Conservation (phyloP, 2,888 invertebrate species). For the Volucella inflata region DNA sequence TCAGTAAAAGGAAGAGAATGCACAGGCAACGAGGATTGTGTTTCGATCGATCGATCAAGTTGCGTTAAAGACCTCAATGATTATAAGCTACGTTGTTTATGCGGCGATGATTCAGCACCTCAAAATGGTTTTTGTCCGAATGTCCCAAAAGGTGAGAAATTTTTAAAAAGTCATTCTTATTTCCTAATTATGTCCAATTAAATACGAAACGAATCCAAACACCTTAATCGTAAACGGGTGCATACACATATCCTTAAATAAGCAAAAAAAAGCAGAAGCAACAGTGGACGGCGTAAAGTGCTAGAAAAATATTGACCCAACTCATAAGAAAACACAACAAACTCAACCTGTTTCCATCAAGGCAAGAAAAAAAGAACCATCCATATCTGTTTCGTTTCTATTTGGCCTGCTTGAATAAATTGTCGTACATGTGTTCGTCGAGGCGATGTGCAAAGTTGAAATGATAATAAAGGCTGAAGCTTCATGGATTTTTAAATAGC, state of each 20-base stretch:
- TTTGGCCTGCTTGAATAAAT: slow-evolving; percentile 33
- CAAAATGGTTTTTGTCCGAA: slow-evolving; percentile 87
- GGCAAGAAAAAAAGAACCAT: background rate
- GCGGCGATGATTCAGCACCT: slow-evolving; percentile 88
- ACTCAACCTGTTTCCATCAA: slow-evolving; percentile 24
- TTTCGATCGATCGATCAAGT: slow-evolving; percentile 87
- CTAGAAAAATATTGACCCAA: slow-evolving; percentile 49
- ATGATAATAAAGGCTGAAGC: slow-evolving; percentile 31
- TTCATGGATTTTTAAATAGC: slow-evolving; percentile 49
- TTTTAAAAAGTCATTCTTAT: background rate
- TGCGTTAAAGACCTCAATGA: slow-evolving; percentile 88
- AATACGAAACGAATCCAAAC: slow-evolving; percentile 23
- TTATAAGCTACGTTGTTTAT: slow-evolving; percentile 87
- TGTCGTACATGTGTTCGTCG: slow-evolving; percentile 19
- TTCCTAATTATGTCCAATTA: slow-evolving; percentile 40
- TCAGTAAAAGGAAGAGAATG: slow-evolving; percentile 87
- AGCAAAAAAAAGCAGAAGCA: slow-evolving; percentile 35
- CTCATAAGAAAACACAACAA: slow-evolving; percentile 25
- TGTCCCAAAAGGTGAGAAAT: slow-evolving; percentile 86
- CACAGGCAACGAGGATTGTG: slow-evolving; percentile 86
- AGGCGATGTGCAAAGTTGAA: slow-evolving; percentile 18
- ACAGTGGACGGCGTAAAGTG: slow-evolving; percentile 36
- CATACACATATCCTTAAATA: slow-evolving; percentile 16
- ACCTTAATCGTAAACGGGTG: background rate
- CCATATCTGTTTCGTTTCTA: background rate